phyloP scores from a whole-genome alignment of 1,140 invertebrate species.

The Aradophagus sp. region DNA sequence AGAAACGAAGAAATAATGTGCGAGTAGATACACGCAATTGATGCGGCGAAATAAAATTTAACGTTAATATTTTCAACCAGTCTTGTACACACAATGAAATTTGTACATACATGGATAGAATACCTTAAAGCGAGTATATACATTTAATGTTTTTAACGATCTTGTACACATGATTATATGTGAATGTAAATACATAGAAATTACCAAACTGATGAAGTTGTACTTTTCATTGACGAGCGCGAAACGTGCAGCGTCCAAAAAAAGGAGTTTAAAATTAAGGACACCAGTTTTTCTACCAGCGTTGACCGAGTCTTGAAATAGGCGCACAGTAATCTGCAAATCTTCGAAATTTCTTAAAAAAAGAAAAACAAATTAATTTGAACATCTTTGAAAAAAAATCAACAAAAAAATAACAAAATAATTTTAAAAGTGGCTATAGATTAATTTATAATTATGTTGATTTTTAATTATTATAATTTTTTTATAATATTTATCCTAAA shows the following conservation, averaged over 20 bases:
- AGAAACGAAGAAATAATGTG: slow-evolving; percentile 43
- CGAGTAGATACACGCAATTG: slow-evolving; percentile 31
- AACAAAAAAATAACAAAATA: no score
- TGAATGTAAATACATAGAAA: slow-evolving; percentile 74
- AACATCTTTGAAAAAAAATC: no score
- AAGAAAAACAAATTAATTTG: no score
- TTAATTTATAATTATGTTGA: no score
- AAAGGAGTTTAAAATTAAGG: slow-evolving; percentile 32
- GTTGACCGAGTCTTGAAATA: no score
- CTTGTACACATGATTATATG: slow-evolving; percentile 72
- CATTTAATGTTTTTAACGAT: slow-evolving; percentile 74
- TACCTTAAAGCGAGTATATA: slow-evolving; percentile 70
- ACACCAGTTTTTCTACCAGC: no score
- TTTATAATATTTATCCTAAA: no score
- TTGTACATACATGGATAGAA: slow-evolving; percentile 71
- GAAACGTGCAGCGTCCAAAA: slow-evolving; percentile 25
- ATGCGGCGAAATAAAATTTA: slow-evolving; percentile 61
- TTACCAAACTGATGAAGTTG: slow-evolving; percentile 62
- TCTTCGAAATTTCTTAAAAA: no score
- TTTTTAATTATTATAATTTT: no score
- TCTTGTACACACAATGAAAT: slow-evolving; percentile 70
- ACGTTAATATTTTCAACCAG: slow-evolving; percentile 73
- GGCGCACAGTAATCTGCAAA: no score
- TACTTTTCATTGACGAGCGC: slow-evolving; percentile 43
- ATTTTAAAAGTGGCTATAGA: no score